Base-by-base conservation (phyloP, 30 jellyfish, hydroid and myxozoan genomes). In the Turritopsis rubra region DNA sequence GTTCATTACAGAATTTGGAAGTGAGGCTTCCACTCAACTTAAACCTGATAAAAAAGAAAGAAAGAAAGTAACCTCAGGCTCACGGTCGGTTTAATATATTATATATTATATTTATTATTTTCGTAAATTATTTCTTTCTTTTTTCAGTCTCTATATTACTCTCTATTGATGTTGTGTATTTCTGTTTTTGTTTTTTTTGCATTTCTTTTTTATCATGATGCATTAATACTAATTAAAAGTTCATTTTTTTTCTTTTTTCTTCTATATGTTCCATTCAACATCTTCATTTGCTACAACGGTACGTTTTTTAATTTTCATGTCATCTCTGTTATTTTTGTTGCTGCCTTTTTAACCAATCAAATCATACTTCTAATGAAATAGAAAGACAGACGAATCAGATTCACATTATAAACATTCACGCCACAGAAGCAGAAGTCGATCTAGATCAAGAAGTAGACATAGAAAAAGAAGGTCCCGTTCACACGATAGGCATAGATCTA, bases 1-100 rank as follows among this genome's bases (percentile, higher is more conserved):
- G 72, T 92, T 84, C 90, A 92, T 92, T 85, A 92, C 98, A 31
- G 98, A 92, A 68, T 92, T 92, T 86, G 98, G 96, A 65, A 94
- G 95, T 86, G 94, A 83, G 20, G 71, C 86, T 85, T 41, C 60
- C 13, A 13, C 60, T 41, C 60, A 41, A 41, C 5, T 3, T 13
- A 41, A 41, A 41, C 13, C 60, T 5, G 60, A 13, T 5, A 78
- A 29, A 72, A 73, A 89, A 52, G 89, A 90, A 66, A 88, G 65
- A 28, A 86, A 91, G 84, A 83, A 86, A 66, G 77, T 28, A 31
- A 31, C 80, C 66, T 16, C 86, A 41, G 28, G 86, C 84, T 81
- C 97, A 88, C 95, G 97, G 97, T 91, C 97, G 95, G 97, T 91
- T 86, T 86, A 52, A 13, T 27, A 7, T 25, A n/a, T n/a, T n/a